Percentiles rank a stretch among this genome's conserved stretches.
These are phyloP conservation scores for Limnodromus scolopaceus DNA, from an alignment of 2,797 vertebrate species.

Conservation along the genomic window DNA sequence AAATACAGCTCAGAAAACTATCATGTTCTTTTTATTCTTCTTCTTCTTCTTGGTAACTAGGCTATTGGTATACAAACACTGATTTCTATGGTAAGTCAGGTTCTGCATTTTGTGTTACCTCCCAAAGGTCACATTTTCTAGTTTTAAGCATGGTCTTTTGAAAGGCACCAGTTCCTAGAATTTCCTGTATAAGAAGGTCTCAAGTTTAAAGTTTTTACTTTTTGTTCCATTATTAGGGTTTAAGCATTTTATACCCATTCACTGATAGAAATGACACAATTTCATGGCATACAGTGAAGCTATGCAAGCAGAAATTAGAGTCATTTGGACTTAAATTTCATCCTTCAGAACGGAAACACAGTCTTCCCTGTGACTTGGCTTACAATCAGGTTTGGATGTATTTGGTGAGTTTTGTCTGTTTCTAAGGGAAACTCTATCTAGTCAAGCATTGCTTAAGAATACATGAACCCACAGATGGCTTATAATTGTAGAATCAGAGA, in stretches of 20 bases:
- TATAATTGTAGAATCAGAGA: neutral
- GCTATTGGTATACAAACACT: constrained; percentile 30
- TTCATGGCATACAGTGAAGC: neutral
- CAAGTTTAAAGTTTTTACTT: neutral
- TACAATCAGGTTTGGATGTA: neutral
- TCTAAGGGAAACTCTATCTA: neutral
- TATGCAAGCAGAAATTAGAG: neutral
- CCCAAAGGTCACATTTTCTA: constrained; percentile 60
- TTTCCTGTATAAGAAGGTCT: neutral
- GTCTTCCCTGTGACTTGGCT: neutral
- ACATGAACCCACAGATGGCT: neutral
- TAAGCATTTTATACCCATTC: neutral
- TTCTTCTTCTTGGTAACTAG: neutral
- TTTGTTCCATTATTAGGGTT: neutral
- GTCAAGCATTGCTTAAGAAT: neutral
- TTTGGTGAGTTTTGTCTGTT: neutral
- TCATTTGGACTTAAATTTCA: neutral
- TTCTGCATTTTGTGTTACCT: neutral
- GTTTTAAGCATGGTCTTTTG: neutral
- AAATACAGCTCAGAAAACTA: neutral
- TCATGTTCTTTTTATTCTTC: neutral
- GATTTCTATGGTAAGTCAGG: constrained; percentile 10
- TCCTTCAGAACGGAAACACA: neutral
- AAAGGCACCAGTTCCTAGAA: neutral
- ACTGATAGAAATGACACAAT: neutral